phyloP scores from a whole-genome alignment of 2,113 vertebrate species.

The Callochromis pleurospilus region DNA sequence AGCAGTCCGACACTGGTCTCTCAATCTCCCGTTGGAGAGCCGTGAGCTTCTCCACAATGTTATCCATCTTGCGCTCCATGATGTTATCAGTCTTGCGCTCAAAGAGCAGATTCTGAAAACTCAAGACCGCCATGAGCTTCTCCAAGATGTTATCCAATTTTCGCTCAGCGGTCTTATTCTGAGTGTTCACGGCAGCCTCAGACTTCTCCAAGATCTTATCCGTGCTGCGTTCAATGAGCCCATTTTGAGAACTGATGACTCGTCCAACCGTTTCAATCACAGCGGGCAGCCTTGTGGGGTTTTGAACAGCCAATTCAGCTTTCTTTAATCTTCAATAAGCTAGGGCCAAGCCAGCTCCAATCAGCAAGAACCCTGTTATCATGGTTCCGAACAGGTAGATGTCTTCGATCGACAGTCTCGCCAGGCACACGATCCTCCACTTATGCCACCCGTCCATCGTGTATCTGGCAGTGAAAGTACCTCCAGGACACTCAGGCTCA shows the following conservation, averaged over 20 bases:
- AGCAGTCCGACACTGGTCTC: background rate
- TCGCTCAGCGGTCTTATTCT: background rate
- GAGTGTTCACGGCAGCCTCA: background rate
- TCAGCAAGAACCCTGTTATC: background rate
- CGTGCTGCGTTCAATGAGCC: background rate
- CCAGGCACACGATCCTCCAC: background rate
- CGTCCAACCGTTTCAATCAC: rapidly evolving
- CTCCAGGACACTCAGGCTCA: background rate
- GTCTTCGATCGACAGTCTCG: background rate
- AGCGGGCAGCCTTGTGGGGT: background rate
- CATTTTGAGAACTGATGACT: background rate
- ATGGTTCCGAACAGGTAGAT: background rate
- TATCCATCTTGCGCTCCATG: background rate
- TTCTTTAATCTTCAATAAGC: background rate
- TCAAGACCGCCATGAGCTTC: background rate
- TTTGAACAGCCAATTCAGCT: background rate
- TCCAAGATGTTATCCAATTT: background rate
- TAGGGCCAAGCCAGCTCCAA: rapidly evolving
- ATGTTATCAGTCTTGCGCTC: no score
- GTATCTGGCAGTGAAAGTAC: background rate
- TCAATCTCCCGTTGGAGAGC: background rate
- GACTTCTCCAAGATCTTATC: background rate
- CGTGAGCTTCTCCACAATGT: rapidly evolving
- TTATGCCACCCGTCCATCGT: background rate
- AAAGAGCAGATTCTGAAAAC: no score